Percentiles rank a stretch among this genome's conserved stretches.
Evolutionary conservation across 2,888 invertebrate genomes (phyloP).

Genomic region (Autographa pulchrina): DNA sequence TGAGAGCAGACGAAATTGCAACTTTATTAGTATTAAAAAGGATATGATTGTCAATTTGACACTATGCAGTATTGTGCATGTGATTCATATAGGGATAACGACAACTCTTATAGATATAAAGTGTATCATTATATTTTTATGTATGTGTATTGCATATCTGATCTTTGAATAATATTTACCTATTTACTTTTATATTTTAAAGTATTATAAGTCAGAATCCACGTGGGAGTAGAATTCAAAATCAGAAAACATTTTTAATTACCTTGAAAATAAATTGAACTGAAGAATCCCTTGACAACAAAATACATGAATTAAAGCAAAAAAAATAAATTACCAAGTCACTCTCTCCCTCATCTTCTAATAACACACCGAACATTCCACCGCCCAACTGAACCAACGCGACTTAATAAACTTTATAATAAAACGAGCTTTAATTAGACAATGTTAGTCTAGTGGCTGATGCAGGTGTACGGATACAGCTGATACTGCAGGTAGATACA

Average conservation of each 20-base stretch:
- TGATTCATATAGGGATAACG: background rate
- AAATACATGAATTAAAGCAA: no score
- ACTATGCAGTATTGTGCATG: background rate
- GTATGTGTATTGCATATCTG: no score
- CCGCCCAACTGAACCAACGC: background rate
- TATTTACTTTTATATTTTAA: no score
- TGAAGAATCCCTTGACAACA: no score
- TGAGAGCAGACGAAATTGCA: slow-evolving; percentile 64
- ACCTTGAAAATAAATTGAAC: no score
- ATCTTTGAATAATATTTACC: no score
- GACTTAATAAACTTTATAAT: slow-evolving; percentile 6
- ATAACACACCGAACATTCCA: background rate
- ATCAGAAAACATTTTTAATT: no score
- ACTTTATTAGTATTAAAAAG: slow-evolving; percentile 49
- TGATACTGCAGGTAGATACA: slow-evolving; percentile 68
- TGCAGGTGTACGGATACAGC: slow-evolving; percentile 58
- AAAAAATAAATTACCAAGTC: no score
- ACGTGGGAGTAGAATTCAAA: no score
- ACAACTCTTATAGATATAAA: no score
- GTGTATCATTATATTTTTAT: no score
- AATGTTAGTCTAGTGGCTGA: slow-evolving; percentile 30
- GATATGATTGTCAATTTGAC: slow-evolving; percentile 36
- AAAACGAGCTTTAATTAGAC: slow-evolving; percentile 19
- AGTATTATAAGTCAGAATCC: no score
- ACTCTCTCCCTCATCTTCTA: background rate